phyloP scores from a whole-genome alignment of 2,797 vertebrate species.

The Pangasius krempfi region DNA sequence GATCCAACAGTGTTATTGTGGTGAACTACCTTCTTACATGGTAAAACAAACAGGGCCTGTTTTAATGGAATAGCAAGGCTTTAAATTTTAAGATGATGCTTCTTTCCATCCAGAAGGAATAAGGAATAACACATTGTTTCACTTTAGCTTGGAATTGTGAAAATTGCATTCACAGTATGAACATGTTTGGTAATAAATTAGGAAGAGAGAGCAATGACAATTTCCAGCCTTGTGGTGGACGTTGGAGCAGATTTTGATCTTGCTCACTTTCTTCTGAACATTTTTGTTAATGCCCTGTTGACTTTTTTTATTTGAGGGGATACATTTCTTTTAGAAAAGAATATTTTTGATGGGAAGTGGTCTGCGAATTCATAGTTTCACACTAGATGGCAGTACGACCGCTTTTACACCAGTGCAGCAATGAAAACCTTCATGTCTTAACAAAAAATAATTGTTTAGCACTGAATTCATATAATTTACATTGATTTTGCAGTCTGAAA shows the following conservation, averaged over 20 bases:
- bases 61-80: background rate
- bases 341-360: background rate
- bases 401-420: background rate
- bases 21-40: background rate
- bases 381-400: conserved; percentile 13
- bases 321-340: background rate
- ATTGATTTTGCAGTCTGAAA: background rate
- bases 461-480: background rate
- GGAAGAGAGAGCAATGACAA: background rate
- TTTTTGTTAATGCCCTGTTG: background rate
- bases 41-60: background rate
- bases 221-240: background rate
- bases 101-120: background rate
- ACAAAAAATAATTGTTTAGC: background rate
- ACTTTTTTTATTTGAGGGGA: background rate
- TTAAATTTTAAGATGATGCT: background rate
- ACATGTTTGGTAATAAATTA: background rate
- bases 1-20: background rate
- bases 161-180: background rate
- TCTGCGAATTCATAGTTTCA: background rate
- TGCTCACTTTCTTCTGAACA: background rate
- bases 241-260: background rate
- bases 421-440: background rate
- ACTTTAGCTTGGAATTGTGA: background rate
- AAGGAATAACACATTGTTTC: background rate